Percentiles rank a stretch among this genome's conserved stretches.
These are phyloP conservation scores for Onychomys arenicola DNA, from an alignment of 2,797 vertebrate genomes.

Conservation along the genomic window DNA sequence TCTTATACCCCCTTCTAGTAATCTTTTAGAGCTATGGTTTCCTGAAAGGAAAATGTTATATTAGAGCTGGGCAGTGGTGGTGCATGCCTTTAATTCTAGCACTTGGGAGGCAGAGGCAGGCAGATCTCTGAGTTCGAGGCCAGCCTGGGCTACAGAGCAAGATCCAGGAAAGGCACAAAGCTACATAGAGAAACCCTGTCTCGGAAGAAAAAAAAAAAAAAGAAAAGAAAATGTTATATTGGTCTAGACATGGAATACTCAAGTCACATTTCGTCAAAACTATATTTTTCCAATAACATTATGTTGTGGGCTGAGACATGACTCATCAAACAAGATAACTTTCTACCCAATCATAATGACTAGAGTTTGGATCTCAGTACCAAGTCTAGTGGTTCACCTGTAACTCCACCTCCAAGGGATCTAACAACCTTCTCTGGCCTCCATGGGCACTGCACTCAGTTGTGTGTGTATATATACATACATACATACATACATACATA, in stretches of 20 bases:
- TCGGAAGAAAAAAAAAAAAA: too few relatives aligned
- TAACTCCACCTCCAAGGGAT: background rate
- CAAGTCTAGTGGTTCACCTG: background rate
- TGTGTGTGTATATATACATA: too few relatives aligned
- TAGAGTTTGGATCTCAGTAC: background rate
- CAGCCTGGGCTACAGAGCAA: too few relatives aligned
- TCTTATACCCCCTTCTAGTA: slow-evolving; percentile 34
- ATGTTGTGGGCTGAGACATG: background rate
- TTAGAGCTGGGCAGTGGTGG: too few relatives aligned
- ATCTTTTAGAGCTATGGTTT: slow-evolving; percentile 4
- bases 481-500: background rate
- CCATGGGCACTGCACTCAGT: background rate
- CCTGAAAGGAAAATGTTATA: slow-evolving; percentile 23
- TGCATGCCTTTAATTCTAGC: too few relatives aligned
- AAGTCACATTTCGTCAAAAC: slow-evolving; percentile 57
- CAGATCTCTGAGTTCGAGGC: too few relatives aligned
- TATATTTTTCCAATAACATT: slow-evolving; percentile 45
- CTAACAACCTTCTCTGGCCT: background rate
- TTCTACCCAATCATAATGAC: background rate
- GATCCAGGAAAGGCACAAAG: too few relatives aligned
- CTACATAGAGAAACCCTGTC: too few relatives aligned
- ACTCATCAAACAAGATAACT: background rate
- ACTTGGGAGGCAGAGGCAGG: too few relatives aligned
- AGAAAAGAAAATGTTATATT: slow-evolving; percentile 36
- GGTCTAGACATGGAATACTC: background rate